Evolutionary conservation across 35 echinoderm and acorn worm species (phyloP), one percentile per base, ranked within the genome.

Genomic region (Hemicentrotus pulcherrimus): DNA sequence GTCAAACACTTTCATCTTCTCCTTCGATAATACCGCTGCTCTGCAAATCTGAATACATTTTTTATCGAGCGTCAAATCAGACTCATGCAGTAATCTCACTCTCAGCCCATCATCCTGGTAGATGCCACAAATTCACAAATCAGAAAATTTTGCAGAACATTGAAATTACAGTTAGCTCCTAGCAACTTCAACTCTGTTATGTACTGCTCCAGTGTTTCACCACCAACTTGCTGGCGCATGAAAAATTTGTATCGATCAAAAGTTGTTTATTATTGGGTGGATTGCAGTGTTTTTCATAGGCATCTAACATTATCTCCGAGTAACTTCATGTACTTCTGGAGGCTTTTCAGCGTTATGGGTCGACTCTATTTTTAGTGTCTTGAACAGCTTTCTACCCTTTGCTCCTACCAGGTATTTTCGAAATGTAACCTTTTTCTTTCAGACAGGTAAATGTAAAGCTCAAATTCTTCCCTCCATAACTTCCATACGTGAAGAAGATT

Each of bases 121-220:
- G 31, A 89, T 89, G 32, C 87, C 31, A 31, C 87, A 11, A 12
- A 89, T 89, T 31, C 87, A 9, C 86, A 6, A 13, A 89, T 10
- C 86, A 88, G 31, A 3, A n/a, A 88, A 46, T 89, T 31, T 10
- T 89, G 30, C 15, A 89, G 87, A 31, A 32, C 31, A 32, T 22
- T 32, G 31, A 89, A 89, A 28, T 89, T 41, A 22, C 87, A 89
- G 32, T 35, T 35, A 8, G 31, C 31, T 15, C 31, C 32, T 35
- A 89, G 87, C 32, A 89, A 32, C 32, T 89, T 89, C 32, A 89
- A 46, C 10, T 89, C 87, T 78, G 97, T 96, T 1, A 95, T 2
- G 55, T 95, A 96, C 86, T 97, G 94, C 1, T 96, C 97, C 85
- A 97, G 45, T 18, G 15, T 92, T 94, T 96, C 94, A 70, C 45